Conservation (phyloP, 92 coral and sea anemone genomes). For the Parazoanthus darwini region DNA sequence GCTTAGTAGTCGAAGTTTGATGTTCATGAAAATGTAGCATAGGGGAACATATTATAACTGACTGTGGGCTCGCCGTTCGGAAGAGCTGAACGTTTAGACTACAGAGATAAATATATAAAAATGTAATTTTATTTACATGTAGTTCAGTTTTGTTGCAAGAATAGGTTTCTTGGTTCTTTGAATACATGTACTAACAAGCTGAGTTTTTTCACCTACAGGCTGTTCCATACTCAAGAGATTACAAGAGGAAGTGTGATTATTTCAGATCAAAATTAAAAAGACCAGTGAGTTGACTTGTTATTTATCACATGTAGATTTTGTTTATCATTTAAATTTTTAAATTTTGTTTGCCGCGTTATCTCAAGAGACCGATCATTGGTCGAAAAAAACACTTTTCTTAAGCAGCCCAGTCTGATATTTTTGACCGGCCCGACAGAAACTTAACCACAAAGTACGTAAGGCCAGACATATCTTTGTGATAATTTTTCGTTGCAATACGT, state of each 20-base stretch:
- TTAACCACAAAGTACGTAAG: too few relatives aligned
- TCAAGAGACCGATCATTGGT: not conserved
- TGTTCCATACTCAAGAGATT: conserved; percentile 96
- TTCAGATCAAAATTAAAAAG: conserved; percentile 95
- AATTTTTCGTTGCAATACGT: too few relatives aligned
- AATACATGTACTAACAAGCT: not conserved
- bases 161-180: not conserved
- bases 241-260: conserved; percentile 96
- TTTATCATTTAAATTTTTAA: not conserved
- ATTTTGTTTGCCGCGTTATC: not conserved
- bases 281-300: conserved; percentile 77
- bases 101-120: too few relatives aligned
- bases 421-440: too few relatives aligned
- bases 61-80: not conserved
- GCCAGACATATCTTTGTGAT: too few relatives aligned
- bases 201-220: conserved; percentile 57
- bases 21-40: too few relatives aligned
- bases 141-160: not conserved
- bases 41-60: not conserved
- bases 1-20: too few relatives aligned
- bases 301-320: not conserved
- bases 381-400: too few relatives aligned
- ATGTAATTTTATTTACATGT: too few relatives aligned
- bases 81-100: not conserved
- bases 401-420: too few relatives aligned